These are phyloP conservation scores for Gila orcuttii DNA, from an alignment of 2,113 vertebrate species.

Conservation along the genomic window DNA sequence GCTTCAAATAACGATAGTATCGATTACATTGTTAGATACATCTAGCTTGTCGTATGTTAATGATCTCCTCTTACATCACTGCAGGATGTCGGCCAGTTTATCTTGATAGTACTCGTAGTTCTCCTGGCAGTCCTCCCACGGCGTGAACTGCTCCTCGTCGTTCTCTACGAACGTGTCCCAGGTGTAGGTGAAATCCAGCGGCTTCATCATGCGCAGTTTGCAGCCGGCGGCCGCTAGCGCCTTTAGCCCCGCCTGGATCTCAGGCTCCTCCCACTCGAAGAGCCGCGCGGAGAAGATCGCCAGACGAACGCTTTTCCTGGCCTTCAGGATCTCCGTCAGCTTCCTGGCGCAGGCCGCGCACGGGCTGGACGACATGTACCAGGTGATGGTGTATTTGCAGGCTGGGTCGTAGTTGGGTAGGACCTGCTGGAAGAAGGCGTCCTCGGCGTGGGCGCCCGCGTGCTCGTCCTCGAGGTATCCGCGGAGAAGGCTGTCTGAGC, in stretches of 20 bases:
- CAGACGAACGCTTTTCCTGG: slow-evolving; percentile 79
- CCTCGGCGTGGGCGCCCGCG: slow-evolving; percentile 80
- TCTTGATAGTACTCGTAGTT: slow-evolving; percentile 92
- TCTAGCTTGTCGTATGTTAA: too few relatives aligned
- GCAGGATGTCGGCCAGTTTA: slow-evolving; percentile 87
- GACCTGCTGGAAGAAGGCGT: slow-evolving; percentile 86
- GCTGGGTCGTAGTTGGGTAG: slow-evolving; percentile 76
- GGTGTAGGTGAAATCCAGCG: slow-evolving; percentile 89
- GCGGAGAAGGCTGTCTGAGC: slow-evolving; percentile 69
- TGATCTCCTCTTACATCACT: slow-evolving; percentile 62
- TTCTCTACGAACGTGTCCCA: slow-evolving; percentile 96
- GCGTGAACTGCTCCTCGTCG: slow-evolving; percentile 83
- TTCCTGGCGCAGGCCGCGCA: slow-evolving; percentile 81
- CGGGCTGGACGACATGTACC: slow-evolving; percentile 94
- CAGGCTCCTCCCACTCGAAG: slow-evolving; percentile 92
- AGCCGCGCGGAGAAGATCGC: slow-evolving; percentile 84
- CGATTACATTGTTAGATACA: too few relatives aligned
- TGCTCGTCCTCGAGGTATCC: slow-evolving; percentile 94
- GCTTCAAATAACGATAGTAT: too few relatives aligned
- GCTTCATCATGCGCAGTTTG: slow-evolving; percentile 91
- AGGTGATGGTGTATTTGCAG: slow-evolving; percentile 81
- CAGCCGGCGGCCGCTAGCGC: slow-evolving; percentile 84
- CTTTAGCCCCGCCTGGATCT: slow-evolving; percentile 82
- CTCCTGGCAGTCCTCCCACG: slow-evolving; percentile 96
- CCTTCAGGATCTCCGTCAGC: slow-evolving; percentile 77